Evolutionary conservation across 2,888 invertebrate genomes (phyloP), one percentile per base, ranked within the genome.

Genomic region (Gisinianus flammeolus): DNA sequence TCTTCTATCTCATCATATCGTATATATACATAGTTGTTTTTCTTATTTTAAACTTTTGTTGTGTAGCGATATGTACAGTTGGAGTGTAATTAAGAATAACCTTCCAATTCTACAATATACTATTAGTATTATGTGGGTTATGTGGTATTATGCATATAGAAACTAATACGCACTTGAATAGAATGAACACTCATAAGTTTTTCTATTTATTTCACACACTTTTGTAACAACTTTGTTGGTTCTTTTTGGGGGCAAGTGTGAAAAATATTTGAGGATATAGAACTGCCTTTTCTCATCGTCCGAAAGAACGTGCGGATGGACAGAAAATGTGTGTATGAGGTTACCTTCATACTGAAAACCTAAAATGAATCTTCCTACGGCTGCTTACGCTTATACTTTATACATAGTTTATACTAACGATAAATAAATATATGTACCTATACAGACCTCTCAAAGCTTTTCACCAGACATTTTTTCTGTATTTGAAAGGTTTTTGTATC

Each of bases 301-400:
- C 24, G 70, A 70, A 70, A 22, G 70, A 70, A 35, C 70, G 70
- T 70, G 70, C 70, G 70, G 70, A 24, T 44, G 26, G n/a, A 64
- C 4, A 64, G n/a, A 64, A 12, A 58, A 58, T 12, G n/a, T n/a
- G n/a, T n/a, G n/a, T n/a, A n/a, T n/a, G n/a, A n/a, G n/a, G n/a
- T n/a, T n/a, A n/a, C n/a, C n/a, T n/a, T n/a, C n/a, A n/a, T n/a
- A n/a, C n/a, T n/a, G n/a, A n/a, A n/a, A n/a, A n/a, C n/a, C n/a
- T n/a, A n/a, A n/a, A n/a, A n/a, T n/a, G n/a, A n/a, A n/a, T n/a
- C n/a, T n/a, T n/a, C n/a, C n/a, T n/a, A n/a, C n/a, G n/a, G n/a
- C n/a, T n/a, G n/a, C n/a, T n/a, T n/a, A n/a, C n/a, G n/a, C n/a
- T n/a, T n/a, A n/a, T n/a, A n/a, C n/a, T n/a, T n/a, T n/a, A n/a